These are phyloP conservation scores for Chauna torquata DNA, from an alignment of 2,113 vertebrate species.

Conservation along the genomic window DNA sequence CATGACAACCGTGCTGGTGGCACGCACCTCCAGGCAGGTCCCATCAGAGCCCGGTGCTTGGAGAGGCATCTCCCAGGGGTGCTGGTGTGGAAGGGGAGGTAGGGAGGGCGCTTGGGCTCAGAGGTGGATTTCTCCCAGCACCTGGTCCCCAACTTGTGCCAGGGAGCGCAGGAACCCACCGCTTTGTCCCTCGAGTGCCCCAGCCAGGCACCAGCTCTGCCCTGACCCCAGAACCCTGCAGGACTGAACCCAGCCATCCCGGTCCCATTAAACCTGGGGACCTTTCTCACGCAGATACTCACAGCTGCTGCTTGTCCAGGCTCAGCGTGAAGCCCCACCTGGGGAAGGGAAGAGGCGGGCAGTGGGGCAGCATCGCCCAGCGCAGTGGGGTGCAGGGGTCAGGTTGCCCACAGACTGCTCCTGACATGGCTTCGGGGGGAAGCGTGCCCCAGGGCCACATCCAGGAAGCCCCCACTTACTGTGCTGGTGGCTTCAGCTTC, in stretches of 20 bases:
- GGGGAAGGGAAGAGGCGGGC: neutral
- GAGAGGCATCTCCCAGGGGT: neutral
- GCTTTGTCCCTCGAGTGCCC: neutral
- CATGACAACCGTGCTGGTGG: neutral
- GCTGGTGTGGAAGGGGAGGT: neutral
- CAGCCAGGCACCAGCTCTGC: neutral
- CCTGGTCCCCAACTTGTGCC: neutral
- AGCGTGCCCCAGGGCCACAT: neutral
- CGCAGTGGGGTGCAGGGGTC: fast-evolving
- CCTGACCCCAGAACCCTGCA: neutral
- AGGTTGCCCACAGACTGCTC: fast-evolving
- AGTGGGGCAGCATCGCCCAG: neutral
- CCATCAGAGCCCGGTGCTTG: neutral
- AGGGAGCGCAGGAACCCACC: neutral
- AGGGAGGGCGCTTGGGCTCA: neutral
- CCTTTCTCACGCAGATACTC: constrained; percentile 76
- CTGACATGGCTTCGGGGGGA: neutral
- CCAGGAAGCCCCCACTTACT: constrained; percentile 71
- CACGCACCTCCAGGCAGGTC: neutral
- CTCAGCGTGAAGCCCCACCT: constrained; percentile 94
- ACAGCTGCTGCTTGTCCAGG: constrained; percentile 94
- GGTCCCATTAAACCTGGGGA: neutral
- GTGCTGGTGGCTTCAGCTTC: constrained; percentile 92
- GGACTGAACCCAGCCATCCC: neutral
- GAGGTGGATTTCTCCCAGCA: neutral